Percentiles rank a stretch among this genome's conserved stretches.
phyloP scores from a whole-genome alignment of 2,888 invertebrate species.

The Hirudinaria manillensis region DNA sequence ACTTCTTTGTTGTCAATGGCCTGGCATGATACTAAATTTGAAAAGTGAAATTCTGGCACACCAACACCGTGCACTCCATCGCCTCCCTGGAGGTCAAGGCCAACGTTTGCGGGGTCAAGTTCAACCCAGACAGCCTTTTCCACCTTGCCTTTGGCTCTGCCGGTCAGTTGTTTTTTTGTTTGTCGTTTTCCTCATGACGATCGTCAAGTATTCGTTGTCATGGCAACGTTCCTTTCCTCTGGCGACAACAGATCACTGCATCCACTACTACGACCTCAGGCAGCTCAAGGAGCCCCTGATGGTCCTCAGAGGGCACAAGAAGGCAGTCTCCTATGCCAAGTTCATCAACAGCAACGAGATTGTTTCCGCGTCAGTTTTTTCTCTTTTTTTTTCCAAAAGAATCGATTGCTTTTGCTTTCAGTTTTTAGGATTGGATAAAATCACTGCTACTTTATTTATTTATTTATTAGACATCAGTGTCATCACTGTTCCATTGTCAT shows the following conservation, averaged over 20 bases:
- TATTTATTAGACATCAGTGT: neutral
- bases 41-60: conserved; percentile 79
- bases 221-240: neutral
- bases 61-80: conserved; percentile 78
- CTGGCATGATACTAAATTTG: no score
- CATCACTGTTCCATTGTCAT: no score
- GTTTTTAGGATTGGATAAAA: neutral
- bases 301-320: conserved; percentile 80
- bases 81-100: conserved; percentile 84
- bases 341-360: conserved; percentile 77
- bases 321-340: conserved; percentile 89
- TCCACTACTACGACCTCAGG: conserved; percentile 87
- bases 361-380: conserved; percentile 66
- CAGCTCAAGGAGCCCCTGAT: conserved; percentile 73
- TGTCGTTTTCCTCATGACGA: neutral
- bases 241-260: conserved; percentile 70
- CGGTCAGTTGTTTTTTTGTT: conserved; percentile 46
- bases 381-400: neutral
- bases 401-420: no score
- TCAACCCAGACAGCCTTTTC: conserved; percentile 75
- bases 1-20: no score
- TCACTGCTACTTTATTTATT: neutral
- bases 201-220: neutral
- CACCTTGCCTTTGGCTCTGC: conserved; percentile 92
- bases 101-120: conserved; percentile 90